Evolutionary conservation across 2,113 vertebrate species (phyloP).

Genomic region (Pavo muticus): DNA sequence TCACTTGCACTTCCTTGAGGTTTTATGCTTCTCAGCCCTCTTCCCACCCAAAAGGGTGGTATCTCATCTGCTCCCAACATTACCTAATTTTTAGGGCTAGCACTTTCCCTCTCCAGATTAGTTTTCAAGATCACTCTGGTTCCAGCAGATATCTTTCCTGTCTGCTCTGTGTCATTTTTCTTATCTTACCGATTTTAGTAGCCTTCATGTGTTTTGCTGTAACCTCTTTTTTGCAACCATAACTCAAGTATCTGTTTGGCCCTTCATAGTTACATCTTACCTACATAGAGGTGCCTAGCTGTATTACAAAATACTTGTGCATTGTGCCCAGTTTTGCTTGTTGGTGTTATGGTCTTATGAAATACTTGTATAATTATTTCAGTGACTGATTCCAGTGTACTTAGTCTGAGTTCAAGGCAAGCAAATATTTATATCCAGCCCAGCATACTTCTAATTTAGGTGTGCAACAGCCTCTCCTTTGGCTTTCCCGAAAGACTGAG

Average conservation of each 20-base stretch:
- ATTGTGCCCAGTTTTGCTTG: background rate
- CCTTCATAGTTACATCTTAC: background rate
- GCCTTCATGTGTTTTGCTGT: background rate
- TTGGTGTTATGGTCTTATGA: background rate
- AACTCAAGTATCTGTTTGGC: background rate
- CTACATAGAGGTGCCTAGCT: background rate
- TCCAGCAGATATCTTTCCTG: background rate
- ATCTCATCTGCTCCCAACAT: background rate
- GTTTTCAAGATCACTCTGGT: background rate
- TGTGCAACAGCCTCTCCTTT: background rate
- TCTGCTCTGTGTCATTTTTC: background rate
- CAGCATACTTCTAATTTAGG: rapidly evolving
- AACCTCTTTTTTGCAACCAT: background rate
- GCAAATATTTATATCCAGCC: background rate
- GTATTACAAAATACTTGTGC: background rate
- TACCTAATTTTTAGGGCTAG: background rate
- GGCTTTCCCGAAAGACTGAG: background rate
- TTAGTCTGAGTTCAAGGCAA: background rate
- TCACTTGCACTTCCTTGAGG: background rate
- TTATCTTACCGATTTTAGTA: background rate
- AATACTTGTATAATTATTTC: background rate
- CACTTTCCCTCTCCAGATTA: background rate
- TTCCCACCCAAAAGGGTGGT: background rate
- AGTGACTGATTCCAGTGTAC: background rate
- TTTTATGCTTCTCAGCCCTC: background rate